Base-by-base conservation (phyloP, 2,888 invertebrate species). In the Stenoptilia bipunctidactyla region DNA sequence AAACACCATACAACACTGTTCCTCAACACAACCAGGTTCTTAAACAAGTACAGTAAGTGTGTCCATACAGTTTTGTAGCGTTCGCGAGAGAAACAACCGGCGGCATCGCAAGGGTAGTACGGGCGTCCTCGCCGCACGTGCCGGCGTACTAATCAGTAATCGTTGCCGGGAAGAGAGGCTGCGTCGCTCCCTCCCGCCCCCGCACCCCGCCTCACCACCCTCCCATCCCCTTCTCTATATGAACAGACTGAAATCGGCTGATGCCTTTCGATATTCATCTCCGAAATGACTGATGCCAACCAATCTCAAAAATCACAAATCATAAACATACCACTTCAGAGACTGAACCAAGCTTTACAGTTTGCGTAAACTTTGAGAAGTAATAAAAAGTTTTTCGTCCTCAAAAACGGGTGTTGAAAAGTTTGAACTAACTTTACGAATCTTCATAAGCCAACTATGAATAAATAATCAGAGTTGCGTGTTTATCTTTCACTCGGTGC, bases 141-240 rank as follows among this genome's bases (percentile, higher is more conserved):
- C 76, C 75, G 76, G 72, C 75, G 76, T 75, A 85, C 85, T 85
- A 84, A 85, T 84, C 84, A 84, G 85, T 85, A 85, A 85, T 84
- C 85, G 84, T 85, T 84, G 84, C 67, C 71, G 75, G 74, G 75
- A 67, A 73, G 75, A 74, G 82, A 82, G 80, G 82, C 82, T 82
- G 82, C 77, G 79, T 70, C 70, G 68, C 71, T 63, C 63, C 58
- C 52, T 27, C 53, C 45, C 50, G 51, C 53, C 52, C 51, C 50
- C 48, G 55, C 55, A 53, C 58, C 49, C 50, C 44, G 51, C 53
- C 53, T 52, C 43, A 47, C 54, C 45, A 47, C 48, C 48, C 48
- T 38, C 42, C 46, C 43, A 43, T 53, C 50, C 48, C 54, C 60
- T 9, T 12, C 63, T n/a, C 68, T 53, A 56, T 54, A 57, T 52